phyloP scores from a whole-genome alignment of 1,140 invertebrate species.

The Musca domestica region DNA sequence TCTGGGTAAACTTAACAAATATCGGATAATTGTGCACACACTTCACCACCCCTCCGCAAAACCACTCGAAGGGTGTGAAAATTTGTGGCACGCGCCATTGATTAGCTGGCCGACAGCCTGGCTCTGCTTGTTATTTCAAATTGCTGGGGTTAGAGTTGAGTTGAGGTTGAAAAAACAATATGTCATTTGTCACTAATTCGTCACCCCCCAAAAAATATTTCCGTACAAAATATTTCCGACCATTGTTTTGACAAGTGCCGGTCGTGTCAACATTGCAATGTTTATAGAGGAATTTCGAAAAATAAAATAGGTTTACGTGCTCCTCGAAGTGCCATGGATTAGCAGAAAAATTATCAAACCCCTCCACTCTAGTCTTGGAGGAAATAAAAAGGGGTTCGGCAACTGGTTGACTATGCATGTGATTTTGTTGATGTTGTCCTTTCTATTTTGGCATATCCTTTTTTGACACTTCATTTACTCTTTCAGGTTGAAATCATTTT shows the following conservation, averaged over 20 bases:
- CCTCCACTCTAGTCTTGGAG: background rate
- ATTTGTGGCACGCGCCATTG: conserved; percentile 47
- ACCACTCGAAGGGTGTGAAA: conserved; percentile 46
- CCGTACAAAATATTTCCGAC: background rate
- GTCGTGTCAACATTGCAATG: conserved; percentile 22
- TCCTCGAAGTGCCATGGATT: conserved; percentile 12
- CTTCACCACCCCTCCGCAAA: background rate
- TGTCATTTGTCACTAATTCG: conserved; percentile 43
- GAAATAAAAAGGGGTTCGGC: background rate
- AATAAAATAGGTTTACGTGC: conserved; percentile 22
- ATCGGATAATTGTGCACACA: conserved; percentile 8
- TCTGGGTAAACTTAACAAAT: too few species aligned
- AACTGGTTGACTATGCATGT: background rate
- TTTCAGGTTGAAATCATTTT: background rate
- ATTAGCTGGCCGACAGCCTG: background rate
- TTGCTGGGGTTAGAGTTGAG: conserved; percentile 2
- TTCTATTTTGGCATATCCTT: background rate
- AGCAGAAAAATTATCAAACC: background rate
- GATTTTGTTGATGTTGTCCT: background rate
- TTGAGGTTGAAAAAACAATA: conserved; percentile 36
- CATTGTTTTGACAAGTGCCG: conserved; percentile 52
- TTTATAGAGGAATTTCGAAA: conserved; percentile 24
- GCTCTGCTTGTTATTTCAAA: too few species aligned
- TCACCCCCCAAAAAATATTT: background rate
- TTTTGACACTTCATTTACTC: background rate